Base-by-base conservation (phyloP, 2,888 invertebrate species). In the Hirtodrosophila alboralis region DNA sequence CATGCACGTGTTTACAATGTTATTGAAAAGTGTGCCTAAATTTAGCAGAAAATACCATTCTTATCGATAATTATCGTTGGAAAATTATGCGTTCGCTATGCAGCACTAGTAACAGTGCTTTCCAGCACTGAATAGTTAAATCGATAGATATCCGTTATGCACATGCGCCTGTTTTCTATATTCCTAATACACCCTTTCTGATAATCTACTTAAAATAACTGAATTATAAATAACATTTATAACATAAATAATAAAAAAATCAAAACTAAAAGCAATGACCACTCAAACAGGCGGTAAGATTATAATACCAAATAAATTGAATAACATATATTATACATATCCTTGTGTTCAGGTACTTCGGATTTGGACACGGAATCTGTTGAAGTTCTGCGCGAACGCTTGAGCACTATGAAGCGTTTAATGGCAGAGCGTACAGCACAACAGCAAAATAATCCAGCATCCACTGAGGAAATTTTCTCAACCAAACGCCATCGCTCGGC, bases 381-480 rank as follows among this genome's bases (percentile, higher is more conserved):
- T 45, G 96, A 96, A 86, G 95, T 96, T 79, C 90, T 96, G 33
- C 94, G 95, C 53, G 94, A 94, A 75, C 93, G 95, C 26, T 89
- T 96, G 12, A 94, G 94, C 16, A 93, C 94, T 10, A 96, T 96
- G 96, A 96, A 95, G 86, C 92, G 93, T 68, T 91, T 96, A 90
- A 95, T 96, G 94, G 95, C 95, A 43, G 95, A 96, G 75, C 91
- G 95, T 23, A 89, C 90, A 18, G 93, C 93, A 75, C 86, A 89
- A 54, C 89, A 90, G 62, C 47, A 92, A 33, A 79, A 86, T 43
- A 88, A 87, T 70, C 88, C 90, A 18, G 85, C 86, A 14, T 86
- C 76, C 27, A 90, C 90, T 1, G 90, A 91, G 64, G 89, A 90
- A 67, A 88, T 90, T 67, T 90, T 89, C 78, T 89, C 89, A 28